phyloP scores from a whole-genome alignment of 2,888 invertebrate genomes.

The Celastrina argiolus region DNA sequence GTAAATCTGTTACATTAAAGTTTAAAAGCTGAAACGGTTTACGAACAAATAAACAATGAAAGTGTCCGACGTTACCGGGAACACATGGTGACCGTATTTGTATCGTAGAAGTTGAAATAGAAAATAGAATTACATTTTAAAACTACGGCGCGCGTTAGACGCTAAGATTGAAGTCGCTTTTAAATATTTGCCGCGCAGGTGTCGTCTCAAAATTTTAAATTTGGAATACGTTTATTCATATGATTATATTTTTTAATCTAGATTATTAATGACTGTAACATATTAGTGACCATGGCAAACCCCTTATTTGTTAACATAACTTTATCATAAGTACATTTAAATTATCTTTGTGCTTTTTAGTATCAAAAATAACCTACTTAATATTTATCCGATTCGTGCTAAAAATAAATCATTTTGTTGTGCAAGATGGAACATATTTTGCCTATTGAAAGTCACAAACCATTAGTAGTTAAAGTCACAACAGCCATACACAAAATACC shows the following conservation, averaged over 20 bases:
- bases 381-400: too few species aligned
- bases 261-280: too few species aligned
- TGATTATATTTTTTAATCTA: neutral
- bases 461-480: too few species aligned
- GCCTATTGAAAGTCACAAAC: constrained; percentile 1
- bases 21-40: constrained; percentile 7
- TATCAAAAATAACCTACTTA: too few species aligned
- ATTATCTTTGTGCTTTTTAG: too few species aligned
- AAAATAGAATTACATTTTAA: constrained; percentile 32
- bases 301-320: neutral
- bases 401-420: too few species aligned
- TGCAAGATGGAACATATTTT: too few species aligned
- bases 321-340: too few species aligned
- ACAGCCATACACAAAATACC: neutral
- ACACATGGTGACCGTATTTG: constrained; percentile 24
- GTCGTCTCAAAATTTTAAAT: constrained; percentile 54
- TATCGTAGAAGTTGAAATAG: constrained; percentile 25
- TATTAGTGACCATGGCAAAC: neutral
- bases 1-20: neutral
- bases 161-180: constrained; percentile 28
- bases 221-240: constrained; percentile 39
- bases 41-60: constrained; percentile 2
- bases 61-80: neutral
- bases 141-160: constrained; percentile 26
- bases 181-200: constrained; percentile 37